Evolutionary conservation across 1,140 invertebrate genomes (phyloP), one percentile per base, ranked within the genome.

Genomic region (Danaus plexippus): DNA sequence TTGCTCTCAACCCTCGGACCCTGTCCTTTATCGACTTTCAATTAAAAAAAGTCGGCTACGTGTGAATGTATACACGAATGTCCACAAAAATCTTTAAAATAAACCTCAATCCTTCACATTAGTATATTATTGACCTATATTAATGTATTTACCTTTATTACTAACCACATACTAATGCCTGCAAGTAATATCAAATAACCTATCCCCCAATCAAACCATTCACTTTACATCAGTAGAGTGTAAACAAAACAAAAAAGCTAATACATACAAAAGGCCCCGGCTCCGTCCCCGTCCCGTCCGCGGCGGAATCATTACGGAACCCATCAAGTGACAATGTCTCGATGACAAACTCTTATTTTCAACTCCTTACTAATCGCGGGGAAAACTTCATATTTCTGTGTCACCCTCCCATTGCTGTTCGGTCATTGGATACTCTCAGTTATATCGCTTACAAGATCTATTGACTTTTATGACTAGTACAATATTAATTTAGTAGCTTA

Each of bases 331-430:
- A 77, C 77, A 80, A 78, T 74, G 63, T 64, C 57, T 58, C 67
- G 58, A 77, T 74, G 71, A 73, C 74, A 76, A 75, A 71, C 69
- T 75, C 71, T 71, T 67, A 75, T 73, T 78, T 82, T 78, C 73
- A 77, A 84, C 78, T 81, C 69, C 64, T 72, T 75, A 68, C 69
- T 81, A 80, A 84, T 81, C 78, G 75, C 57, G 66, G 77, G 69
- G 77, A 81, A 81, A 81, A 81, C 75, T 77, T 80, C 77, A 80
- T 77, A 77, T 75, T 67, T 55, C 15, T 46, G 45, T 15, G 46
- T n/a, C 11, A 8, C n/a, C 50, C 11, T 73, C 52, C 6, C 42
- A 53, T 13, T 77, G 55, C 46, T 54, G 69, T 47, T n/a, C 8
- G 0, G 2, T 54, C 11, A 55, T 71, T 76, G 6, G 52, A 63